These are phyloP conservation scores for Pantherophis guttatus DNA, from an alignment of 2,113 vertebrate genomes.

Conservation along the genomic window DNA sequence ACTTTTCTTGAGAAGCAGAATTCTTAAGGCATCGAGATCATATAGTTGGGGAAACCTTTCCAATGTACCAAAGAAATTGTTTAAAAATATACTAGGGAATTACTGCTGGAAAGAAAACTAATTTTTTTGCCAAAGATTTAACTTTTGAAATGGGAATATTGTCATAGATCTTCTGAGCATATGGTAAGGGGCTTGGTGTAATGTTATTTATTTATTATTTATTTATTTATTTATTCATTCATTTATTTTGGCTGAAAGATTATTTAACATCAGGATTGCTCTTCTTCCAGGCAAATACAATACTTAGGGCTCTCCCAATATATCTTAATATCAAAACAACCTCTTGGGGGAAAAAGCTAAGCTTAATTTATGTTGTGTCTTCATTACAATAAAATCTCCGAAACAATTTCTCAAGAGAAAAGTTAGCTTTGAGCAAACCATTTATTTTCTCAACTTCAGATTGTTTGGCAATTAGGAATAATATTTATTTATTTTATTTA, in stretches of 20 bases:
- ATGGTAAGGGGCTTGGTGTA: not conserved
- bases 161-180: not conserved
- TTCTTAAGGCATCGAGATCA: not conserved
- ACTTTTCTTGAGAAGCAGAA: not conserved
- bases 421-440: not conserved
- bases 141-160: not conserved
- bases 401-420: not conserved
- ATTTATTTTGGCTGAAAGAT: not conserved
- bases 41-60: not conserved
- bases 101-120: not conserved
- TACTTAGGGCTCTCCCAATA: not conserved
- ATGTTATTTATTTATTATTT: too few relatives aligned
- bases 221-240: too few relatives aligned
- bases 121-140: not conserved
- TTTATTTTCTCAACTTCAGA: not conserved
- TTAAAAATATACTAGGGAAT: not conserved
- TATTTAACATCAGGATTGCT: not conserved
- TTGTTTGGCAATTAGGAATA: not conserved
- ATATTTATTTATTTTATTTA: too few relatives aligned
- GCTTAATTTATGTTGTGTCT: not conserved
- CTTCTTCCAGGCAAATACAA: not conserved
- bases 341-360: not conserved
- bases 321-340: not conserved
- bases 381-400: not conserved
- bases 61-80: not conserved